phyloP scores from a whole-genome alignment of 2,888 invertebrate genomes.

The Meliscaeva auricollis region DNA sequence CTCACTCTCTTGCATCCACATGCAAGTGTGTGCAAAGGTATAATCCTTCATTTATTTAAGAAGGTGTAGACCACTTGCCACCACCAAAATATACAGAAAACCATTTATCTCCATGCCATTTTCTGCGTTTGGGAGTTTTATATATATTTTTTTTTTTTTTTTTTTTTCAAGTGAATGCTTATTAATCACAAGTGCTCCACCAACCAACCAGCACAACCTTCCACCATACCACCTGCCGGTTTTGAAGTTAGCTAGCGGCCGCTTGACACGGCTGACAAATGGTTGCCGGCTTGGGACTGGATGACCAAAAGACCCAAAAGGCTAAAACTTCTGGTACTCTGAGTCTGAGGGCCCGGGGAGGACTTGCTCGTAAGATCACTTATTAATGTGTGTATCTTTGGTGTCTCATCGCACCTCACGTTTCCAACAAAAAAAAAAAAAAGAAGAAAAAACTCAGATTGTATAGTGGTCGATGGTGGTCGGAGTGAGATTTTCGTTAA shows the following conservation, averaged over 20 bases:
- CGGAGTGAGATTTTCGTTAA: slow-evolving; percentile 76
- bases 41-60: slow-evolving; percentile 54
- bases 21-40: slow-evolving; percentile 35
- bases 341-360: slow-evolving; percentile 47
- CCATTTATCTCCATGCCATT: slow-evolving; percentile 74
- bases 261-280: slow-evolving; percentile 72
- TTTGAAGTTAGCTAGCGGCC: slow-evolving; percentile 66
- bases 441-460: slow-evolving; percentile 44
- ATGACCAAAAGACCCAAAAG: slow-evolving; percentile 50
- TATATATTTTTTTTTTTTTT: background rate
- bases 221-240: slow-evolving; percentile 72
- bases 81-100: slow-evolving; percentile 55
- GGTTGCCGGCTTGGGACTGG: slow-evolving; percentile 56
- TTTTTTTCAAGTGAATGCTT: slow-evolving; percentile 65
- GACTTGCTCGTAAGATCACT: slow-evolving; percentile 62
- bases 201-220: slow-evolving; percentile 58
- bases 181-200: slow-evolving; percentile 73
- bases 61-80: slow-evolving; percentile 61
- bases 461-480: slow-evolving; percentile 66
- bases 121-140: slow-evolving; percentile 59
- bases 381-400: slow-evolving; percentile 69
- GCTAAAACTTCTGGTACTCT: slow-evolving; percentile 53
- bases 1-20: slow-evolving; percentile 35
- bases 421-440: slow-evolving; percentile 44
- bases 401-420: slow-evolving; percentile 66